Base-by-base conservation (phyloP, 2,797 vertebrate genomes). In the Argentina silus region DNA sequence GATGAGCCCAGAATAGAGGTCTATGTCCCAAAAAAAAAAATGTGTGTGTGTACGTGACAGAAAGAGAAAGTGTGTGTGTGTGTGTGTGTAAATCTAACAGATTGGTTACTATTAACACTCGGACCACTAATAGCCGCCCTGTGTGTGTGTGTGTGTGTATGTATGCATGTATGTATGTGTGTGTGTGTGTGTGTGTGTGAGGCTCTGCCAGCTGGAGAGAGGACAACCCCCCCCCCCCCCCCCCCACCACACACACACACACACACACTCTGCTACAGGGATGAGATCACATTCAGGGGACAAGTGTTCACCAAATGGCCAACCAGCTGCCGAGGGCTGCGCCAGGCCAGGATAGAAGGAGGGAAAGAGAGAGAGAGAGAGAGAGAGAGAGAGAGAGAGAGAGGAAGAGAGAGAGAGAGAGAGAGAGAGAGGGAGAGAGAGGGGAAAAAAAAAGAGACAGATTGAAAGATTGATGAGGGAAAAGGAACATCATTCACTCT, bases 231-330 rank as follows among this genome's bases (percentile, higher is more conserved):
- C 67, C 21, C 56, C 15, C 51, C 69, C 78, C 60, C n/a, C n/a
- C n/a, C n/a, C n/a, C n/a, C n/a, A n/a, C n/a, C n/a, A n/a, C n/a
- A n/a, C n/a, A n/a, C n/a, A n/a, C n/a, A n/a, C n/a, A n/a, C n/a
- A n/a, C n/a, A n/a, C 48, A 63, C 11, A 43, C 79, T 77, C 23
- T 81, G 85, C 76, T 74, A 57, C 44, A 64, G 67, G 68, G 70
- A 83, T 78, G 75, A 85, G 78, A 68, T 86, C 84, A 80, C 69
- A 69, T 69, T 79, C 63, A 60, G 47, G 23, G 75, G 72, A 70
- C 80, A 83, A 82, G 76, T 87, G 81, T 70, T 82, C 69, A 81
- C 80, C 88, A 90, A 90, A 89, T 84, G 84, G 80, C 50, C 71
- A 79, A 69, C 75, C 75, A 63, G 47, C 74, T 82, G 48, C 72